Conservation (phyloP, 2,888 invertebrate genomes). For the Acronicta leporina region DNA sequence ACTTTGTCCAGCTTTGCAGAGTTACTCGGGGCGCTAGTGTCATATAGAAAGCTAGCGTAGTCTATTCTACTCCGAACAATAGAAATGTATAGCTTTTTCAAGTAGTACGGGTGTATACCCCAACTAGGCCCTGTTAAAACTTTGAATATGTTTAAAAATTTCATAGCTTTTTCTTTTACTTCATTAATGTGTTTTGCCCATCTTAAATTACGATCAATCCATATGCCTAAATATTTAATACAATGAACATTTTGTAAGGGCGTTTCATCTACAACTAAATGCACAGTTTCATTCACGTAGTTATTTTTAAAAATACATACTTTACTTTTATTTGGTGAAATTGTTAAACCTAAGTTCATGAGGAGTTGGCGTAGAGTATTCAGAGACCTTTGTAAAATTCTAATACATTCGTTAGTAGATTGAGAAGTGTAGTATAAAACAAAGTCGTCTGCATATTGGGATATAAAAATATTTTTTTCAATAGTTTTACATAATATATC, state of each 20-base stretch:
- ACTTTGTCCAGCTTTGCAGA: no score
- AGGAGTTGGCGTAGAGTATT: background rate
- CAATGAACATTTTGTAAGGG: no score
- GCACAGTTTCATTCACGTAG: no score
- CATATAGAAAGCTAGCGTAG: background rate
- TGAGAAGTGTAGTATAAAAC: background rate
- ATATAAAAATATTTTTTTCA: background rate
- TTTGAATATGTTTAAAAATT: background rate
- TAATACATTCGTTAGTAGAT: no score
- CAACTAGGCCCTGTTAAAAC: background rate
- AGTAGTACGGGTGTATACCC: background rate
- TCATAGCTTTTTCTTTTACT: background rate
- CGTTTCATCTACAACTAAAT: no score
- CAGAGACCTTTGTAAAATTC: background rate
- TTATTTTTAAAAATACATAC: no score
- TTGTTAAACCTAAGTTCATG: background rate
- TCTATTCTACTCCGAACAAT: background rate
- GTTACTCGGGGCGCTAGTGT: background rate
- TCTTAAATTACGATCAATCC: background rate
- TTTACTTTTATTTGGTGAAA: background rate
- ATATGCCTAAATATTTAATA: conserved; percentile 2
- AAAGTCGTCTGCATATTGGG: conserved; percentile 2
- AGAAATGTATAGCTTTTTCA: background rate
- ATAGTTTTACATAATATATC: background rate
- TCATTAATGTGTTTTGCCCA: background rate